Evolutionary conservation across 1,140 invertebrate species (phyloP), one percentile per base, ranked within the genome.

Genomic region (Helicoverpa zea): DNA sequence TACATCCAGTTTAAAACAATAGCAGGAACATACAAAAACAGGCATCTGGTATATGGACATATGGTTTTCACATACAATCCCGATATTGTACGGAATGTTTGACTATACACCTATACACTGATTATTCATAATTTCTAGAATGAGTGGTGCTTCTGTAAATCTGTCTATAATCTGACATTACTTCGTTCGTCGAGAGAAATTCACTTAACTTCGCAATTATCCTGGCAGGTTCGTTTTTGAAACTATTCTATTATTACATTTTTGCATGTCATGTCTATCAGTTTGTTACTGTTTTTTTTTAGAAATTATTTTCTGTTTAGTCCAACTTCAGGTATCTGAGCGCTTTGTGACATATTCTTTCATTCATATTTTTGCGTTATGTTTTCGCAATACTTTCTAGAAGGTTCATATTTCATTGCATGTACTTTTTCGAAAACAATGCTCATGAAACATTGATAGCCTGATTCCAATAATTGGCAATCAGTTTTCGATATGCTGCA

Each of bases 171-270:
- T 13, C 13, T 13, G 11, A 18, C 47, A 30, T 18, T 52, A 9
- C 68, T 30, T 52, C 68, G 68, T 13, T 30, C 49, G 49, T 72
- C 18, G 68, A 11, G 12, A 30, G 49, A 72, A 30, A 72, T 72
- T 54, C 68, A 72, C 49, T 72, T 54, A 54, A 72, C 68, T 72
- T 72, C n/a, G 49, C 68, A 72, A 72, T 72, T 72, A 72, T 72
- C 68, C 29, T 18, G 49, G 49, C 68, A 12, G 68, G 18, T 54
- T 72, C 49, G 47, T 72, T 72, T 72, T 70, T 30, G 3, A 54
- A 72, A 72, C 68, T 72, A 72, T 72, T 54, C 49, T 30, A 23
- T 30, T 72, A 72, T 72, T 52, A 30, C 43, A 49, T 68, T 68
- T n/a, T 64, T 64, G 49, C 43, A 11, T 72, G 3, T 30, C 43